Evolutionary conservation across 2,113 vertebrate genomes (phyloP).

Genomic region (Columbina picui): DNA sequence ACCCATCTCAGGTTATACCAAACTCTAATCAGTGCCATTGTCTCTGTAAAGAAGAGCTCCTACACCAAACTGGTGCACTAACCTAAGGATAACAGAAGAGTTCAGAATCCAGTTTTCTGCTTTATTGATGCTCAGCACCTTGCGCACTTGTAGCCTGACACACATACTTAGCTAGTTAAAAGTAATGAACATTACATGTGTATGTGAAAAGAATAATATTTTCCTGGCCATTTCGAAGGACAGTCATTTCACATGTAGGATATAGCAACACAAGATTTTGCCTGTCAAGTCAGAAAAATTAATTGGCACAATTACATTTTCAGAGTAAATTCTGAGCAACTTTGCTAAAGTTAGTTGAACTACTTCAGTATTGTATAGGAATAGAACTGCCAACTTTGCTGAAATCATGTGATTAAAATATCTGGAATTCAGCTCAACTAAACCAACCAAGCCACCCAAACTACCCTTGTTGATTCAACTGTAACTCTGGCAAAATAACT

Average conservation of each 20-base stretch:
- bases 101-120: background rate
- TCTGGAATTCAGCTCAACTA: background rate
- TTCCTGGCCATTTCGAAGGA: background rate
- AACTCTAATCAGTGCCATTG: background rate
- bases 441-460: background rate
- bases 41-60: background rate
- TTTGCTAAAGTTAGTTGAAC: background rate
- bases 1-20: background rate
- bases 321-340: background rate
- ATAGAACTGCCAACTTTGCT: background rate
- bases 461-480: background rate
- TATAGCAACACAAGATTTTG: background rate
- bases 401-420: background rate
- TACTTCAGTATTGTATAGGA: background rate
- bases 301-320: background rate
- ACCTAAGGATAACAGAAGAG: background rate
- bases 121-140: background rate
- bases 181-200: accelerated
- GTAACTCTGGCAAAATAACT: background rate
- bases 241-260: background rate
- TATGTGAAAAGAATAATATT: background rate
- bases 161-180: background rate
- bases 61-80: background rate
- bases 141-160: background rate
- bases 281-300: background rate